Percentiles rank a stretch among this genome's conserved stretches.
phyloP scores from a whole-genome alignment of 1,140 invertebrate genomes.

The Saccostrea cuccullata region DNA sequence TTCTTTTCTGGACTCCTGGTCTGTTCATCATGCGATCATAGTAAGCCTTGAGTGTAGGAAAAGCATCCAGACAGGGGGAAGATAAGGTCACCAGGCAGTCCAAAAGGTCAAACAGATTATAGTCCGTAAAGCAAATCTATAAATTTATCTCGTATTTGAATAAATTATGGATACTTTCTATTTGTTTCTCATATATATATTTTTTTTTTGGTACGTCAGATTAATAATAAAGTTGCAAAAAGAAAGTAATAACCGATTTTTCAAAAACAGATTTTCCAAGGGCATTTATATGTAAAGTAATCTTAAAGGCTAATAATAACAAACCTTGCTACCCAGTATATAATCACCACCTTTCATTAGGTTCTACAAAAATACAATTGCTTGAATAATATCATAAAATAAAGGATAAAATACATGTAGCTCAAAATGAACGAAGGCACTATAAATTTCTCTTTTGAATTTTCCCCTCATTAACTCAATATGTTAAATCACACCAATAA shows the following conservation, averaged over 20 bases:
- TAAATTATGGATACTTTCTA: neutral
- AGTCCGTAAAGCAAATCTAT: constrained; percentile 80
- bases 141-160: neutral
- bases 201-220: too few species aligned
- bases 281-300: too few species aligned
- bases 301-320: neutral
- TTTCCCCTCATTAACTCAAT: too few species aligned
- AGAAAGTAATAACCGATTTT: too few species aligned
- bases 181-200: neutral
- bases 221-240: too few species aligned
- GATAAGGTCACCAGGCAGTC: constrained; percentile 78
- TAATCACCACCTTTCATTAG: neutral
- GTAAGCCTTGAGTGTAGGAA: constrained; percentile 78
- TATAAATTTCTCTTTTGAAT: too few species aligned
- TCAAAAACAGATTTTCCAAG: too few species aligned
- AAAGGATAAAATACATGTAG: too few species aligned
- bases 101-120: constrained; percentile 80
- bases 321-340: neutral
- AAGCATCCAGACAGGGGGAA: constrained; percentile 76
- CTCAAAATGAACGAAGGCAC: too few species aligned
- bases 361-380: neutral
- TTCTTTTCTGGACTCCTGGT: constrained; percentile 65
- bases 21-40: constrained; percentile 66
- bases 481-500: too few species aligned
- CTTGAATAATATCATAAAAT: neutral